Evolutionary conservation across 2,113 vertebrate species (phyloP).

Genomic region (Anthoscopus minutus): DNA sequence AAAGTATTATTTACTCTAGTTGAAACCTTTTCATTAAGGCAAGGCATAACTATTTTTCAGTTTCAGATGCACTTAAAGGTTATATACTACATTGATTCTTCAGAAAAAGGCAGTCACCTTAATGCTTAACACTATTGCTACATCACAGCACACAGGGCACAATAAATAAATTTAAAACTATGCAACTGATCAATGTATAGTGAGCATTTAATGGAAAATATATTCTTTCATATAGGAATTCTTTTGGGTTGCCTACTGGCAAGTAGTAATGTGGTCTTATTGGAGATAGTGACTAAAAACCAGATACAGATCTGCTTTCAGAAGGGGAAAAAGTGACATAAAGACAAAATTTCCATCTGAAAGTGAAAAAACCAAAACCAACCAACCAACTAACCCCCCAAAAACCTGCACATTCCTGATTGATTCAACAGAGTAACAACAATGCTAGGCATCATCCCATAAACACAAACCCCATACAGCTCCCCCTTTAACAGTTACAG

Average conservation of each 20-base stretch:
- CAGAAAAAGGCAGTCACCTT: neutral
- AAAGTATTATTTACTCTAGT: neutral
- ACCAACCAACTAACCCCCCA: no score
- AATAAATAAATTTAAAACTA: neutral
- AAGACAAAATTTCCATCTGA: neutral
- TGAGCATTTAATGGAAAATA: neutral
- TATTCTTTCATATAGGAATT: neutral
- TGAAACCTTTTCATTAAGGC: neutral
- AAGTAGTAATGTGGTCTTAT: neutral
- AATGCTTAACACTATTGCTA: neutral
- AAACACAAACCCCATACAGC: neutral
- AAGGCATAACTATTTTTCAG: neutral
- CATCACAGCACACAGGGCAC: neutral
- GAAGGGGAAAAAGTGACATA: neutral
- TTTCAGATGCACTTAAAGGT: neutral
- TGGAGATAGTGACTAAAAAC: neutral
- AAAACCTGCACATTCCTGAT: no score
- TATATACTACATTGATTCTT: neutral
- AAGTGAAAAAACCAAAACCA: no score
- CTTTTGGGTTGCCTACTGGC: neutral
- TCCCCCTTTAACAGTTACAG: neutral
- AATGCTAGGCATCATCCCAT: neutral
- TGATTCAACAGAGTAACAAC: neutral
- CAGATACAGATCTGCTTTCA: neutral
- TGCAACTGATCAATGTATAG: neutral